Conservation (phyloP, 2,797 vertebrate species). For the Loris lydekkerianus region DNA sequence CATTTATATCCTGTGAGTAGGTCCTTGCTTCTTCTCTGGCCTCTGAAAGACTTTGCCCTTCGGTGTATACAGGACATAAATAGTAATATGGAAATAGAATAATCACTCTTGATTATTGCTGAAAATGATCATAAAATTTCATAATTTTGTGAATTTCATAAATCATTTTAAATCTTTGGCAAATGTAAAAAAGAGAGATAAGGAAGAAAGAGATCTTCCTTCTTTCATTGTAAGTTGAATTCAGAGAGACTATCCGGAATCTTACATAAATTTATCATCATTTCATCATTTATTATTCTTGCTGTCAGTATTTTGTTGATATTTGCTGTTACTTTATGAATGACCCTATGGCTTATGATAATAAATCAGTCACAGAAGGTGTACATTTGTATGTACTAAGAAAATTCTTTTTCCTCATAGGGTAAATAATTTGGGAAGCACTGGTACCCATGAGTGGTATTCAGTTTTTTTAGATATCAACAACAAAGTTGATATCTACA, state of each 20-base stretch:
- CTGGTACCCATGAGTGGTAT: not conserved
- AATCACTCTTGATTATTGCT: slow-evolving; percentile 44
- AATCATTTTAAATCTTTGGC: slow-evolving; percentile 31
- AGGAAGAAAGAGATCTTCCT: not conserved
- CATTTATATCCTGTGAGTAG: not conserved
- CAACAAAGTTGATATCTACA: slow-evolving; percentile 19
- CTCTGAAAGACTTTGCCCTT: slow-evolving; percentile 1
- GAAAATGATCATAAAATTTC: slow-evolving; percentile 53
- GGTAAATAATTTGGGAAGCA: slow-evolving; percentile 5
- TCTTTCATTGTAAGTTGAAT: slow-evolving; percentile 28
- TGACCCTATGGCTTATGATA: not conserved
- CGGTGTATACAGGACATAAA: not conserved
- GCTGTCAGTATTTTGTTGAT: not conserved
- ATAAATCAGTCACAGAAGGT: slow-evolving; percentile 6
- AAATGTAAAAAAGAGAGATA: not conserved
- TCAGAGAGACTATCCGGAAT: not conserved
- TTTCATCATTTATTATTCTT: slow-evolving; percentile 38
- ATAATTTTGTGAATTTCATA: slow-evolving; percentile 49
- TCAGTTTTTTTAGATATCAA: not conserved
- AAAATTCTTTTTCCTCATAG: slow-evolving; percentile 35
- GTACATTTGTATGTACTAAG: not conserved
- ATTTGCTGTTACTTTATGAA: not conserved
- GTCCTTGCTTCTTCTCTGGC: not conserved
- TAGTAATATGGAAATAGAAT: slow-evolving; percentile 8
- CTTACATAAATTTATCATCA: not conserved